These are phyloP conservation scores for Tenebrosternarchus preto DNA, from an alignment of 2,113 vertebrate species.

Conservation along the genomic window DNA sequence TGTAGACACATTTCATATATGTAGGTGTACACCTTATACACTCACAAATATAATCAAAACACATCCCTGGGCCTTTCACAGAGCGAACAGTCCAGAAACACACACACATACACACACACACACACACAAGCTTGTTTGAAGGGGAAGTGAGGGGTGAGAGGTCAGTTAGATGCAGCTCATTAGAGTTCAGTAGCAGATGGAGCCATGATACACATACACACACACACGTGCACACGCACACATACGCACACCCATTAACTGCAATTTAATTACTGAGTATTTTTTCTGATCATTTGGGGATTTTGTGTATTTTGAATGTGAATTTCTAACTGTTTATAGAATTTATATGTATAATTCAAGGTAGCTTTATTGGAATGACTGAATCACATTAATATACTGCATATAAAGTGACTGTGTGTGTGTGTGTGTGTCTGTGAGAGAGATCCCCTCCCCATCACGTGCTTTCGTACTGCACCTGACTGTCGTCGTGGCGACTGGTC, in stretches of 20 bases:
- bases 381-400: no score
- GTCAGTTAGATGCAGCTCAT: conserved; percentile 40
- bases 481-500: conserved; percentile 49
- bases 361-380: no score
- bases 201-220: background rate
- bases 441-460: conserved; percentile 25
- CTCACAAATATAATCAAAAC: conserved; percentile 34
- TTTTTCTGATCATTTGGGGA: background rate
- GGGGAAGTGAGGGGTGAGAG: conserved; percentile 28
- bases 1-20: conserved; percentile 13
- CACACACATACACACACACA: conserved; percentile 13
- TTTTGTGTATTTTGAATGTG: conserved; percentile 6
- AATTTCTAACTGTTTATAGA: conserved; percentile 29
- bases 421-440: no score
- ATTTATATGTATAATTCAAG: background rate
- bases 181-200: conserved; percentile 36
- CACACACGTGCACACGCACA: conserved; percentile 13
- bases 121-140: conserved; percentile 10
- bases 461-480: conserved; percentile 51
- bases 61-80: conserved; percentile 24
- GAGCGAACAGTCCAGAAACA: background rate
- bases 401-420: no score
- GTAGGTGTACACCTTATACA: conserved; percentile 9
- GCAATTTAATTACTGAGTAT: background rate
- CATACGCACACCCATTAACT: background rate